A percentile compares a stretch with the other conserved stretches of the same genome.
Conservation (phyloP, 1,140 invertebrate species). For the Megathymus violae region DNA sequence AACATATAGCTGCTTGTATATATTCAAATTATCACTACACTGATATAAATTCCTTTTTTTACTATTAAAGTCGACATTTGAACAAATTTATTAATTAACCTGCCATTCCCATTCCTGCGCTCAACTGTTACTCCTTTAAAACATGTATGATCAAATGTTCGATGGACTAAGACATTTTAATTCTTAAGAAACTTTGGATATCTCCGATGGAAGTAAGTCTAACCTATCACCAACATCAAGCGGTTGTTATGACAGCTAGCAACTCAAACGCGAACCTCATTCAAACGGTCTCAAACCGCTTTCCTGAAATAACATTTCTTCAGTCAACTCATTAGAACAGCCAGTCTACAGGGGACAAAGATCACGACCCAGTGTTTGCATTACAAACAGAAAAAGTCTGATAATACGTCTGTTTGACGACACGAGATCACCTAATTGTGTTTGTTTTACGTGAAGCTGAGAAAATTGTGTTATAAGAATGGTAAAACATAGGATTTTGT, state of each 20-base stretch:
- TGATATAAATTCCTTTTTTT: too few species aligned
- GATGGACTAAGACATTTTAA: too few species aligned
- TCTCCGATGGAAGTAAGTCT: too few species aligned
- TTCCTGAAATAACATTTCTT: conserved; percentile 62
- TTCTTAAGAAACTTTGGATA: too few species aligned
- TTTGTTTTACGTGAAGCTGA: conserved; percentile 56
- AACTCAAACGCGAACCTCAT: conserved; percentile 9
- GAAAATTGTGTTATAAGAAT: conserved; percentile 7
- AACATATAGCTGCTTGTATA: too few species aligned
- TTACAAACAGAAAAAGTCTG: conserved; percentile 49
- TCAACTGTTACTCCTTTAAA: too few species aligned
- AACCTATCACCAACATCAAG: too few species aligned
- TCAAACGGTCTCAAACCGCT: conserved; percentile 34
- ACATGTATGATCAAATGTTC: too few species aligned
- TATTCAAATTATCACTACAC: too few species aligned
- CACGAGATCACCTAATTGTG: conserved; percentile 54
- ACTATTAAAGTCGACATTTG: too few species aligned
- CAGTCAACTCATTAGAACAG: conserved; percentile 44
- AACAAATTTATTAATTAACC: too few species aligned
- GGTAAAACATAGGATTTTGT: background rate
- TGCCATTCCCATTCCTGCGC: too few species aligned
- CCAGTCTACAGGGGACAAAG: conserved; percentile 46
- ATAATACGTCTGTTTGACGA: conserved; percentile 47
- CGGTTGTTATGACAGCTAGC: background rate
- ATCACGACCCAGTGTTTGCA: conserved; percentile 54